A percentile compares a stretch with the other conserved stretches of the same genome.
Conservation (phyloP, 2,888 invertebrate genomes). For the Macrosoma leucophasiata region DNA sequence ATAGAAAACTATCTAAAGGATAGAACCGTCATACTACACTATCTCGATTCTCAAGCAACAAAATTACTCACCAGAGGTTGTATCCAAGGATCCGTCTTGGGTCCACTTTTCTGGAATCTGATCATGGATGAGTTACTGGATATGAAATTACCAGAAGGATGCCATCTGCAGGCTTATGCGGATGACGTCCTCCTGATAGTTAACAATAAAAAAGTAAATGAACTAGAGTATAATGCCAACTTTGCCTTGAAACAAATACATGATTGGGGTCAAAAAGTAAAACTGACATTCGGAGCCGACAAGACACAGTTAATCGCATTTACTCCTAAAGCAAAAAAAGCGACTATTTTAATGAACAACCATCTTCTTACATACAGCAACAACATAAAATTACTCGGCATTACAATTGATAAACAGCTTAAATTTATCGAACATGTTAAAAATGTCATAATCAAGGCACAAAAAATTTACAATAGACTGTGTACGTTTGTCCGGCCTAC, state of each 20-base stretch:
- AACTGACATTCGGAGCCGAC: not conserved
- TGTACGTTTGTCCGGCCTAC: not conserved
- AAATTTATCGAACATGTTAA: not conserved
- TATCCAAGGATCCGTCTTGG: not conserved
- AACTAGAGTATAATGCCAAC: not conserved
- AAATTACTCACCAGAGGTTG: not conserved
- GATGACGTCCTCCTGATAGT: conserved; percentile 12
- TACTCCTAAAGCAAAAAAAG: not conserved
- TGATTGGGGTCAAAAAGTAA: not conserved
- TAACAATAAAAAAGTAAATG: too few relatives aligned
- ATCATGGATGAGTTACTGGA: not conserved
- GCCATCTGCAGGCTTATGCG: conserved; percentile 9
- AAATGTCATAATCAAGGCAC: too few relatives aligned
- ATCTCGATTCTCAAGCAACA: not conserved
- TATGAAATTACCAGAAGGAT: not conserved
- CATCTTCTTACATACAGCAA: too few relatives aligned
- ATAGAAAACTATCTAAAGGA: not conserved
- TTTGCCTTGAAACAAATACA: not conserved
- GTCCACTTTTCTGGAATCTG: not conserved
- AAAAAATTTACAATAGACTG: not conserved
- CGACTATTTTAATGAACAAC: not conserved
- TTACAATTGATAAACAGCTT: not conserved
- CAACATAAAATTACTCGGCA: not conserved
- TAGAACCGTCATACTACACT: not conserved
- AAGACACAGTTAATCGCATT: conserved; percentile 1